Evolutionary conservation across 2,888 invertebrate genomes (phyloP), one percentile per base, ranked within the genome.

Genomic region (Globia sparganii): DNA sequence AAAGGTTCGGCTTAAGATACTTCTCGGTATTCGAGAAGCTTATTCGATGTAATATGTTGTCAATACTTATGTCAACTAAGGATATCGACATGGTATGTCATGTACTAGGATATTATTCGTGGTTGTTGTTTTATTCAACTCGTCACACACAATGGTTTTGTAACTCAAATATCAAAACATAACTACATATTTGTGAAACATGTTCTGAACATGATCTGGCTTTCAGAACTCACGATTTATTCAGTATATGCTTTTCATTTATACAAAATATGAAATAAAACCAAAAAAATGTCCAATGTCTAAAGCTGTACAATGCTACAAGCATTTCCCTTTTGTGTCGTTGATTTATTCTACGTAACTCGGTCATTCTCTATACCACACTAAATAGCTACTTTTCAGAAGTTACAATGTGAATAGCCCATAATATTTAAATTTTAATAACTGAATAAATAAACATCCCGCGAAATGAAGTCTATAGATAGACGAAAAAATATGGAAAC

Each of bases 401-500:
- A 84, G 86, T 78, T 67, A 86, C 78, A 83, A 83, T 75, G 75
- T 83, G 74, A 86, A 83, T 79, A 76, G 66, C 79, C 65, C 40
- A 59, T 75, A 79, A 86, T 81, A 81, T 86, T 86, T 74, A 74
- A 84, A 88, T 84, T 75, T 78, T 74, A 88, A 86, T 81, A 78
- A 65, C 74, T 88, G 70, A 80, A 88, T 88, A 84, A 80, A 81
- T 81, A 81, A 84, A 78, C 76, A 78, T 65, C 65, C 72, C 70
- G 65, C 75, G 81, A 89, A 90, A 88, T 84, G 80, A 84, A 88
- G 85, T 87, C 84, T 87, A 88, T 90, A 87, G 86, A 88, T 90
- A 87, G 86, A 88, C 86, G 86, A 88, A 83, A 90, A 92, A 92
- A 91, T 91, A 90, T 91, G 90, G 88, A 91, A 89, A 91, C 86